phyloP scores from a whole-genome alignment of 2,113 vertebrate species.

The Vidua chalybeata region DNA sequence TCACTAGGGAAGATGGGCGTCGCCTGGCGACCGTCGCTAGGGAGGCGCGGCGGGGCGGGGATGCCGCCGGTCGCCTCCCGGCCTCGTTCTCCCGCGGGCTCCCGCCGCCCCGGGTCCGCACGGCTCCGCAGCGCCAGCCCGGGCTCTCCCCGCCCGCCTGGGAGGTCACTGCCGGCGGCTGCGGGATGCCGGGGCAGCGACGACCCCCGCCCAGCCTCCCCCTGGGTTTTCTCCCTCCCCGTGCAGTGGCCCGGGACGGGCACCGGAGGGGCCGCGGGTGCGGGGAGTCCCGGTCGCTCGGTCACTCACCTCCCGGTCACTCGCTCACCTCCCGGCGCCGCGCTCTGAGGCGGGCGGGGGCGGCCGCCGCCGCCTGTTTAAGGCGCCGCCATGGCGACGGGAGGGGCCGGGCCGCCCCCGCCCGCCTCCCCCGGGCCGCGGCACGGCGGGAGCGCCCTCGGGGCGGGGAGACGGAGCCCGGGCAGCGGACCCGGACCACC shows the following conservation, averaged over 20 bases:
- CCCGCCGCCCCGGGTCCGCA: not conserved
- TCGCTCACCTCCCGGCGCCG: not conserved
- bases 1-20: not conserved
- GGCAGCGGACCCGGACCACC: not conserved
- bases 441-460: not conserved
- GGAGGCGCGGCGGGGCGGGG: not conserved
- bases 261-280: too few relatives aligned
- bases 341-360: not conserved
- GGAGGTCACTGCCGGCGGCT: not conserved
- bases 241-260: not conserved
- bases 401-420: slow-evolving; percentile 17
- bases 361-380: not conserved
- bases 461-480: not conserved
- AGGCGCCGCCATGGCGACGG: not conserved
- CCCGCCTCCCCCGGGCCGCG: not conserved
- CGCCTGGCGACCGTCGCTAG: not conserved
- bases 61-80: not conserved
- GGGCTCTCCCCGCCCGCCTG: not conserved
- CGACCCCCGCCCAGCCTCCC: not conserved
- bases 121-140: not conserved
- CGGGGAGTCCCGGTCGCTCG: not conserved
- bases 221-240: not conserved
- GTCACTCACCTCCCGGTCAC: not conserved
- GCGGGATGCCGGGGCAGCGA: not conserved
- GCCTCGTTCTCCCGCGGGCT: not conserved